Evolutionary conservation across 2,113 vertebrate species (phyloP).

Genomic region (Carassius carassius): DNA sequence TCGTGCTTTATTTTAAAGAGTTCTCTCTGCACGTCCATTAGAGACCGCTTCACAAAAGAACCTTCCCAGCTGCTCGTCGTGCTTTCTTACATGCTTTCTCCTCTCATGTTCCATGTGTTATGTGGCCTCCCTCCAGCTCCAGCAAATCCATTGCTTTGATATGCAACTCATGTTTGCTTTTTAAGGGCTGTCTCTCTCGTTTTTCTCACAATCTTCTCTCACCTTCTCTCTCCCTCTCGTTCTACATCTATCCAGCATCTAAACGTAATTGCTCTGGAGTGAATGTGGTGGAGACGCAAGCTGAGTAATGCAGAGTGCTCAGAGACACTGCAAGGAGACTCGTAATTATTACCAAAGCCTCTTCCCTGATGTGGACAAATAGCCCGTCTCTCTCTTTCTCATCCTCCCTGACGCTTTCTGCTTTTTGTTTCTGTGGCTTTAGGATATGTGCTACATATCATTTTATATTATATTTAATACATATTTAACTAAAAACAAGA

Average conservation of each 20-base stretch:
- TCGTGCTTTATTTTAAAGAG: neutral
- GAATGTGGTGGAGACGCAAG: conserved; percentile 1
- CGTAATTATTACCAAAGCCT: conserved; percentile 12
- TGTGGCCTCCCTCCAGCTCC: neutral
- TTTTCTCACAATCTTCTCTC: conserved; percentile 1
- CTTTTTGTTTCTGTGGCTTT: neutral
- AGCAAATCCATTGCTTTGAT: conserved; percentile 26
- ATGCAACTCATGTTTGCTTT: conserved; percentile 16
- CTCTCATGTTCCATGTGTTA: neutral
- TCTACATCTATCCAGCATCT: conserved; percentile 19
- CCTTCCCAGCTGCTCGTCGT: neutral
- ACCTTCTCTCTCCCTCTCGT: neutral
- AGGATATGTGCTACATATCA: no score
- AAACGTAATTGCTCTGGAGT: conserved; percentile 39
- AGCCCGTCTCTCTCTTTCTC: neutral
- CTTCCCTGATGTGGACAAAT: conserved; percentile 9
- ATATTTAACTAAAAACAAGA: no score
- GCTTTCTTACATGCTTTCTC: neutral
- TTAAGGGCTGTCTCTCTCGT: neutral
- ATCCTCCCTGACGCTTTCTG: neutral
- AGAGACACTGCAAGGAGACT: conserved; percentile 30
- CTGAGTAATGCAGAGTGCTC: conserved; percentile 15
- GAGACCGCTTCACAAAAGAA: neutral
- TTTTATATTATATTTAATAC: no score
- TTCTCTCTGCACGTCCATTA: neutral